Conservation (phyloP, 1,140 invertebrate species). For the Drosophila sp. region DNA sequence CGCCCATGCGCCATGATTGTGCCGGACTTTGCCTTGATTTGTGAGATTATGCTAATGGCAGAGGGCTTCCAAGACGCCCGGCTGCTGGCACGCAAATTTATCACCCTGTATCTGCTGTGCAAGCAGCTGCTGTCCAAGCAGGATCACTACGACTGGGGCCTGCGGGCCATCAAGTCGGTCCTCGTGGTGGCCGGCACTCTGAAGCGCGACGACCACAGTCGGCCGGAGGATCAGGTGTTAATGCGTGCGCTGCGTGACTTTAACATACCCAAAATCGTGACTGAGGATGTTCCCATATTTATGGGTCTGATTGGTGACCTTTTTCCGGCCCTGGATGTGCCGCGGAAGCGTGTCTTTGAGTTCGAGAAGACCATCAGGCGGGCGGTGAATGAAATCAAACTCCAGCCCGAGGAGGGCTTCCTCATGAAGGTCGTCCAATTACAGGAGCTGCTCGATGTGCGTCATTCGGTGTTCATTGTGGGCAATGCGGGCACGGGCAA, state of each 20-base stretch:
- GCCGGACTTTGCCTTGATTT: slow-evolving; percentile 93
- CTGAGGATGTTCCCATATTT: slow-evolving; percentile 92
- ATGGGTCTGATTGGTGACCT: slow-evolving; percentile 93
- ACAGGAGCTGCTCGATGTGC: slow-evolving; percentile 92
- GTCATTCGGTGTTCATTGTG: slow-evolving; percentile 95
- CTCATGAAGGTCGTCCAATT: slow-evolving; percentile 92
- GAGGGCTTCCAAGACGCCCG: slow-evolving; percentile 93
- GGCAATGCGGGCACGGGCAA: slow-evolving; percentile 94
- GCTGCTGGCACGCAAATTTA: slow-evolving; percentile 91
- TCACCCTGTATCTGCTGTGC: slow-evolving; percentile 92
- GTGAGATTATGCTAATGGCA: slow-evolving; percentile 94
- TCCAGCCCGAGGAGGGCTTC: slow-evolving; percentile 94
- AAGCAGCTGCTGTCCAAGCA: slow-evolving; percentile 92
- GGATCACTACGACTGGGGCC: slow-evolving; percentile 94
- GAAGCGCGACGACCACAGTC: slow-evolving; percentile 84
- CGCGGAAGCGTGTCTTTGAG: slow-evolving; percentile 88
- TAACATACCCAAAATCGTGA: slow-evolving; percentile 93
- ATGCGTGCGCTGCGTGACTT: slow-evolving; percentile 93
- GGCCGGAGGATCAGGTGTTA: slow-evolving; percentile 88
- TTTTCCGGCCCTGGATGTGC: slow-evolving; percentile 92
- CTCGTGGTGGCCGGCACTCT: slow-evolving; percentile 92
- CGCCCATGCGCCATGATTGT: slow-evolving; percentile 95
- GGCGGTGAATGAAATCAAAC: slow-evolving; percentile 89
- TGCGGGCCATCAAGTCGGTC: slow-evolving; percentile 93
- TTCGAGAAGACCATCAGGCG: slow-evolving; percentile 90